phyloP scores from a whole-genome alignment of 2,888 invertebrate species.

The Molanna angustata region DNA sequence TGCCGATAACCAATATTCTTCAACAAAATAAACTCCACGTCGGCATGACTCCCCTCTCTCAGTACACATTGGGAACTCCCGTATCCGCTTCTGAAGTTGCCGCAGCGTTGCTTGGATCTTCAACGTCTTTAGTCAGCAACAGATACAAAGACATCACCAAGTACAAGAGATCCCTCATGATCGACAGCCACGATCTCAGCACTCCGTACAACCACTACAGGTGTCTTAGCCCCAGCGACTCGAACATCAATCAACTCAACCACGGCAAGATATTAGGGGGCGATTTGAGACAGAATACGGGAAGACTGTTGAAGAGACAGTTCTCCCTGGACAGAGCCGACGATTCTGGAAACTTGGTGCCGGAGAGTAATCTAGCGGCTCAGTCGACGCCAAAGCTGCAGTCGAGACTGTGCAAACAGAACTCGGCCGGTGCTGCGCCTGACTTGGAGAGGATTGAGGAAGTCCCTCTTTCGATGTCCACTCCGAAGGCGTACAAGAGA shows the following conservation, averaged over 20 bases:
- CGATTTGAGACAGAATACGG: conserved; percentile 25
- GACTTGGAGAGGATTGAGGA: conserved; percentile 62
- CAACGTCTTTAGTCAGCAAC: conserved; percentile 45
- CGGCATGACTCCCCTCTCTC: conserved; percentile 19
- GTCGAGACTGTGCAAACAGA: conserved; percentile 56
- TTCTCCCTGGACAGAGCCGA: conserved; percentile 62
- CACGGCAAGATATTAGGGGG: conserved; percentile 18
- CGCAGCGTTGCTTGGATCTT: conserved; percentile 52
- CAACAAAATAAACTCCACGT: conserved; percentile 13
- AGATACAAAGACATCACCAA: conserved; percentile 37
- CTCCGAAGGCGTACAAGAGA: conserved; percentile 34
- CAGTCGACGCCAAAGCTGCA: conserved; percentile 23
- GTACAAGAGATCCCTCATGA: conserved; percentile 41
- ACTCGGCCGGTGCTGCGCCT: conserved; percentile 59
- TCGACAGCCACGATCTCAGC: conserved; percentile 65
- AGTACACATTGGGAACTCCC: conserved; percentile 42
- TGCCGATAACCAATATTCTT: conserved; percentile 6
- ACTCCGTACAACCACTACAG: conserved; percentile 74
- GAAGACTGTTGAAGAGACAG: conserved; percentile 53
- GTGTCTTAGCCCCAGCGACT: conserved; percentile 64
- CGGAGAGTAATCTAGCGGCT: conserved; percentile 38
- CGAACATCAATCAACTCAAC: conserved; percentile 37
- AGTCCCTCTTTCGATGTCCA: conserved; percentile 44
- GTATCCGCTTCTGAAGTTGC: conserved; percentile 54
- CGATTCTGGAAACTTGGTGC: conserved; percentile 41